Percentiles rank a stretch among this genome's conserved stretches.
Conservation (phyloP, 2,113 vertebrate species). For the Mobula hypostoma region DNA sequence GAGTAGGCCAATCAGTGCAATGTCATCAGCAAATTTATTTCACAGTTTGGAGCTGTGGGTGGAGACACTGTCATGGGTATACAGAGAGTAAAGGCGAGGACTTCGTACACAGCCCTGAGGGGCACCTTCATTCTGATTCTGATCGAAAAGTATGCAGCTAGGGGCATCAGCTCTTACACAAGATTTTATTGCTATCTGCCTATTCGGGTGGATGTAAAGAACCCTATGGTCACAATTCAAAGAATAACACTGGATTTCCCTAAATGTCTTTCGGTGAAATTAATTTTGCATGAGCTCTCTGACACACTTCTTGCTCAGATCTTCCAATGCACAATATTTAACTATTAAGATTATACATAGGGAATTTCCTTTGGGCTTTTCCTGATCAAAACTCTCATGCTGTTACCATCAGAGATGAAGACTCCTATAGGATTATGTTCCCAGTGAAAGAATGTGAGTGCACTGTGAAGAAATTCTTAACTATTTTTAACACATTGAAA, state of each 20-base stretch:
- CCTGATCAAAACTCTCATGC: not conserved
- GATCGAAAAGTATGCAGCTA: not conserved
- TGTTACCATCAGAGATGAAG: not conserved
- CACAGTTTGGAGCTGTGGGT: no score
- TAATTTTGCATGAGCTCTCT: not conserved
- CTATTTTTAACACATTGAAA: not conserved
- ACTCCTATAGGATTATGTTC: not conserved
- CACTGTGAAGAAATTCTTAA: not conserved
- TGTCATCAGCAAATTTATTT: no score
- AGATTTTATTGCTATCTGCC: not conserved
- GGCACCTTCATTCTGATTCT: not conserved
- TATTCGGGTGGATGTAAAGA: not conserved
- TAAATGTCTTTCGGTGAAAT: not conserved
- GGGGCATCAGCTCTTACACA: not conserved
- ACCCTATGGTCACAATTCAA: not conserved
- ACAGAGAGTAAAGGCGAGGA: no score
- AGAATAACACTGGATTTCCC: not conserved
- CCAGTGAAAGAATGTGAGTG: not conserved
- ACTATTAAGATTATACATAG: not conserved
- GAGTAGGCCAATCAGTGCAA: no score
- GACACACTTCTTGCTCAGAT: not conserved
- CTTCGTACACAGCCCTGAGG: no score
- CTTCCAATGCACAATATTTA: not conserved
- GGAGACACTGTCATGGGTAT: no score
- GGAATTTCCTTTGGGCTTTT: not conserved